These are phyloP conservation scores for Trochalopteron elliotii DNA, from an alignment of 2,113 vertebrate species.

Conservation along the genomic window DNA sequence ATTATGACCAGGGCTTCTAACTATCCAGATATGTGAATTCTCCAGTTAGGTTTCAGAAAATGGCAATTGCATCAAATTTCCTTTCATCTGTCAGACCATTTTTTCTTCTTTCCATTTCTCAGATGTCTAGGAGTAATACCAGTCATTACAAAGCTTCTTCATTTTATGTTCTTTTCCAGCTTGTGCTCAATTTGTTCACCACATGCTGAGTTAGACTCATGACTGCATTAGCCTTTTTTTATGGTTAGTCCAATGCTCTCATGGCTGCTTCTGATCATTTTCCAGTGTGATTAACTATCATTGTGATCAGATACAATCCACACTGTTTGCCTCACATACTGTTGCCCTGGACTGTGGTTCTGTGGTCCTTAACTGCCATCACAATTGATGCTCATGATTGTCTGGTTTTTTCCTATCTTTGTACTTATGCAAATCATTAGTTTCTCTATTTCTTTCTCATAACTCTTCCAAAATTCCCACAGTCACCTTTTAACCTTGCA, in stretches of 20 bases:
- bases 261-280: not conserved
- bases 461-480: not conserved
- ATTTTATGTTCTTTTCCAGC: not conserved
- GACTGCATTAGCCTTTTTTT: not conserved
- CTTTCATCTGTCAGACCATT: not conserved
- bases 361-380: not conserved
- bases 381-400: not conserved
- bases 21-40: not conserved
- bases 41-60: not conserved
- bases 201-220: not conserved
- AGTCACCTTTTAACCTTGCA: not conserved
- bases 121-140: not conserved
- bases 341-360: not conserved
- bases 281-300: not conserved
- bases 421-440: not conserved
- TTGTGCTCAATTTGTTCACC: not conserved
- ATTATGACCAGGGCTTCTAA: not conserved
- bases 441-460: not conserved
- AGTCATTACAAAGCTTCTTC: not conserved
- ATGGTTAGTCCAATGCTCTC: not conserved
- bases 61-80: not conserved
- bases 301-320: not conserved
- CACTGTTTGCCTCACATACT: not conserved
- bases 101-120: not conserved
- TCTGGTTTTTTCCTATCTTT: not conserved